A percentile compares a stretch with the other conserved stretches of the same genome.
Conservation (phyloP, 64 coral and sea anemone genomes). For the Astreopora myriophthalma region DNA sequence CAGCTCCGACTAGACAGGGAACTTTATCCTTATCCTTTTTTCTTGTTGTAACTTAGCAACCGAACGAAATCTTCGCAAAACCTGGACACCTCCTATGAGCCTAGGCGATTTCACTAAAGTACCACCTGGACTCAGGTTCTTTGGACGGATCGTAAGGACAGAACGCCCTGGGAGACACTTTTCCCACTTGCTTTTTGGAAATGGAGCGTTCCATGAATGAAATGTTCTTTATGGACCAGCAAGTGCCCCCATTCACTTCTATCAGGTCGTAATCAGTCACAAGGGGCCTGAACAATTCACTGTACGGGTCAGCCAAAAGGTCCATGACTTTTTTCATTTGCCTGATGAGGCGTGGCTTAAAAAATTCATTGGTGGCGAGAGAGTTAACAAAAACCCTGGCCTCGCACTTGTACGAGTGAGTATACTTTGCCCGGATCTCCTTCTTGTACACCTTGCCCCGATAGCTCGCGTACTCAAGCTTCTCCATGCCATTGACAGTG, state of each 20-base stretch:
- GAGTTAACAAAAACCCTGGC: neutral
- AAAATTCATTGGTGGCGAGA: neutral
- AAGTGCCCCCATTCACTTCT: neutral
- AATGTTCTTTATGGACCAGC: neutral
- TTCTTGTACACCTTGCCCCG: slow-evolving; percentile 13
- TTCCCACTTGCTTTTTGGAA: neutral
- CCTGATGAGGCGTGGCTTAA: neutral
- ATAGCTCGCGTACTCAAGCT: neutral
- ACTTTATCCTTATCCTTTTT: neutral
- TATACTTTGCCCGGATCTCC: neutral
- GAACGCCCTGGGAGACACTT: neutral
- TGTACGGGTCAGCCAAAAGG: neutral
- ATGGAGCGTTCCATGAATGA: neutral
- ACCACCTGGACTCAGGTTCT: slow-evolving; percentile 1
- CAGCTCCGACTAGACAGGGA: neutral
- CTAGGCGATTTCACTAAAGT: neutral
- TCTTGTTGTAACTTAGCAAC: neutral
- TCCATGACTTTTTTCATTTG: slow-evolving; percentile 29
- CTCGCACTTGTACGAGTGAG: neutral
- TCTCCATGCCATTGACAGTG: slow-evolving; percentile 19
- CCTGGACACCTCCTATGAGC: neutral
- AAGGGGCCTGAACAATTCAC: neutral
- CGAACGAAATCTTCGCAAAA: slow-evolving; percentile 22
- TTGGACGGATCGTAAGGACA: neutral
- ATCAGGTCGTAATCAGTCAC: slow-evolving; percentile 10